Conservation (phyloP, 2,113 vertebrate species). For the Apodemus sylvaticus region DNA sequence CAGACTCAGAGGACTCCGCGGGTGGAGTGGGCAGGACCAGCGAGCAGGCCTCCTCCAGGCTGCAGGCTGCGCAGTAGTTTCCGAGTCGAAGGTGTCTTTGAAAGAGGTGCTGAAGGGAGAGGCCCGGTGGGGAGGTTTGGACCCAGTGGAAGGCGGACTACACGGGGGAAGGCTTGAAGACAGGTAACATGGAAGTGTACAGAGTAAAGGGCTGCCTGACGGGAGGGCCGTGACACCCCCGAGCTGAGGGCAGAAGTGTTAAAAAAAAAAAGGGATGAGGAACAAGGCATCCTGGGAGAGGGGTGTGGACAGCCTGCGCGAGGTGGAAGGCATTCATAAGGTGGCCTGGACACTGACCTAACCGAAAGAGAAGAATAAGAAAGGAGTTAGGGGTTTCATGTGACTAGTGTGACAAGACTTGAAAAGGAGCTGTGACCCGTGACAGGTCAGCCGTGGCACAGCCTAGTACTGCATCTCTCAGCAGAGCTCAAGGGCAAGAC, state of each 20-base stretch:
- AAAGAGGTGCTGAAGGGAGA: not conserved
- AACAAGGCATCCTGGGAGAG: accelerated
- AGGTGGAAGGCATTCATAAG: not conserved
- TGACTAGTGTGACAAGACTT: too few relatives aligned
- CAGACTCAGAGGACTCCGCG: accelerated
- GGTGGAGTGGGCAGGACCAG: accelerated
- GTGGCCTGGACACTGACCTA: accelerated
- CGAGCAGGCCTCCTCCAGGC: too few relatives aligned
- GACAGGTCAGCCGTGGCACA: not conserved
- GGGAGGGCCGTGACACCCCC: not conserved
- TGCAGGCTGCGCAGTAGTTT: not conserved
- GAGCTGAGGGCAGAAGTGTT: not conserved
- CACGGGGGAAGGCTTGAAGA: too few relatives aligned
- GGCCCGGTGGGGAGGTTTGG: not conserved
- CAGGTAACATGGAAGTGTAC: not conserved
- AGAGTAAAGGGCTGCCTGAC: not conserved
- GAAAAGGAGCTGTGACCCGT: too few relatives aligned
- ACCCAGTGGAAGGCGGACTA: not conserved
- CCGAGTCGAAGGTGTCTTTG: not conserved
- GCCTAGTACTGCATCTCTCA: accelerated
- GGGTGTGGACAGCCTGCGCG: accelerated
- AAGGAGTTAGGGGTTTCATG: too few relatives aligned
- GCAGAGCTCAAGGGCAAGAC: not conserved
- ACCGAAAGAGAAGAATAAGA: not conserved
- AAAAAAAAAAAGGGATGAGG: not conserved